Evolutionary conservation across 2,888 invertebrate genomes (phyloP), one percentile per base, ranked within the genome.

Genomic region (Melanophora roralis): DNA sequence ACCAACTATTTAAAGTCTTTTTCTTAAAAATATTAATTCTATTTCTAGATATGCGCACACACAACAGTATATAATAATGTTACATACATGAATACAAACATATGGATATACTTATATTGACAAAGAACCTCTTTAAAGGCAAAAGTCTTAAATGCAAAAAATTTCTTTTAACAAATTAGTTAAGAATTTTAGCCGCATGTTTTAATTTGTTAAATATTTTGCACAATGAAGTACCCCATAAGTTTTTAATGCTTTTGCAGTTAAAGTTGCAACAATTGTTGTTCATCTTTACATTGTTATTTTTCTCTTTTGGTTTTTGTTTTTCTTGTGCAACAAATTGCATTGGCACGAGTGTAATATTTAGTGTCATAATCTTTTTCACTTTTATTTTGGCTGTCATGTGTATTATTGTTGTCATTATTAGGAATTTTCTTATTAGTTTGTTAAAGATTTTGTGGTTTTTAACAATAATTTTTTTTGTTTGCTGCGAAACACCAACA

Each of bases 291-390:
- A 47, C 32, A 62, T 68, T 60, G 68, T 68, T 67, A 59, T 47
- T 64, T 69, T 47, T 6, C 21, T 71, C 27, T 16, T 19, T 62
- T 64, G 36, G 27, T 64, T 64, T 72, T 55, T 7, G n/a, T 53
- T 36, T 27, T 27, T 49, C 27, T 64, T 67, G 40, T 57, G 51
- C 79, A 81, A 62, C 79, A 81, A 81, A 77, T 81, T 81, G 69
- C 77, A 72, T 53, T 77, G 77, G 81, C 81, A 81, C 81, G 81
- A 81, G 81, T 77, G 77, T 74, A 73, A 73, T 65, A 72, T 76
- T 80, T 76, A 57, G 55, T 72, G 67, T 43, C 71, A 80, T 38
- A 68, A 62, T 72, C 64, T 57, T 55, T 34, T 49, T 32, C 36
- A 6, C 27, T 65, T 60, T 67, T 77, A 14, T 59, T 21, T 67